Evolutionary conservation across 2,888 invertebrate species (phyloP).

Genomic region (Heliconius hortense): DNA sequence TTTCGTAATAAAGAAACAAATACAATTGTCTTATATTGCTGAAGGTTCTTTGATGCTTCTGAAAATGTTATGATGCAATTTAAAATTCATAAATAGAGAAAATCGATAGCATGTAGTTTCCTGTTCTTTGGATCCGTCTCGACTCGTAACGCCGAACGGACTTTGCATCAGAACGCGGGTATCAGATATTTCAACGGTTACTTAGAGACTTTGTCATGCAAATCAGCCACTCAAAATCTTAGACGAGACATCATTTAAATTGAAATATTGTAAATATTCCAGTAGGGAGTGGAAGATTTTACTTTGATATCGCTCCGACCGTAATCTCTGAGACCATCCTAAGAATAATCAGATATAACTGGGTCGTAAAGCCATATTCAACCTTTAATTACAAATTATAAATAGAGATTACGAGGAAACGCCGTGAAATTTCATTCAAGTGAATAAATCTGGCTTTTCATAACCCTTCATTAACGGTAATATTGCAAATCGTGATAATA

Average conservation of each 20-base stretch:
- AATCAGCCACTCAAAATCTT: conserved; percentile 68
- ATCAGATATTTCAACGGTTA: conserved; percentile 64
- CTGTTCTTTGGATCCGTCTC: conserved; percentile 42
- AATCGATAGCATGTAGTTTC: conserved; percentile 46
- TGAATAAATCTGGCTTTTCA: conserved; percentile 6
- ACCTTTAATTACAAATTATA: conserved; percentile 21
- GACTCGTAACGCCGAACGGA: conserved; percentile 32
- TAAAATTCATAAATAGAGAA: conserved; percentile 49
- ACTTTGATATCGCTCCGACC: conserved; percentile 39
- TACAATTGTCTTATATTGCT: conserved; percentile 23
- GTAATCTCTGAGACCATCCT: conserved; percentile 30
- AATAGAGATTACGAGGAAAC: conserved; percentile 23
- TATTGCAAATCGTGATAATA: too few relatives aligned
- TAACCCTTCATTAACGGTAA: neutral
- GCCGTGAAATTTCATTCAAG: neutral
- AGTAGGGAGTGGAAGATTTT: conserved; percentile 46
- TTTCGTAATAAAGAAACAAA: conserved; percentile 26
- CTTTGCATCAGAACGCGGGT: conserved; percentile 42
- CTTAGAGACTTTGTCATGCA: conserved; percentile 75
- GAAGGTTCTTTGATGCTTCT: conserved; percentile 12
- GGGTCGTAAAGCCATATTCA: conserved; percentile 23
- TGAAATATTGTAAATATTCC: conserved; percentile 72
- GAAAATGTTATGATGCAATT: conserved; percentile 39
- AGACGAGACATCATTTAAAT: conserved; percentile 60
- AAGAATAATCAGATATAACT: conserved; percentile 33